Conservation (phyloP, 1,140 invertebrate species). For the Microplitis demolitor region DNA sequence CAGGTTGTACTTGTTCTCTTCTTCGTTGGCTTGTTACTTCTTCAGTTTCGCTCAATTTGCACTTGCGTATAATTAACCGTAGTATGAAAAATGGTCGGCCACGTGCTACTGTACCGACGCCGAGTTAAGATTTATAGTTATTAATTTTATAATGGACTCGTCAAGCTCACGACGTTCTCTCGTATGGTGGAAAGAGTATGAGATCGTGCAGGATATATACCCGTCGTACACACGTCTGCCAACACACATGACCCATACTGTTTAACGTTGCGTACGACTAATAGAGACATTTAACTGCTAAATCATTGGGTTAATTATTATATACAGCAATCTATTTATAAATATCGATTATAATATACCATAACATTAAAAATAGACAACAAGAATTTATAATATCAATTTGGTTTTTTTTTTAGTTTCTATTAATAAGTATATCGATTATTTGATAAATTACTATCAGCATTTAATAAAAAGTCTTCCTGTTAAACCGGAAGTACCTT, state of each 20-base stretch:
- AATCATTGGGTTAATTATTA: constrained; percentile 12
- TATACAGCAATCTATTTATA: not conserved
- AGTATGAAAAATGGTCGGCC: constrained; percentile 52
- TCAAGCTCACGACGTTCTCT: constrained; percentile 33
- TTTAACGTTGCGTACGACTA: constrained; percentile 11
- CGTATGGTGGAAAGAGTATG: not conserved
- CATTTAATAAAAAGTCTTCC: no score
- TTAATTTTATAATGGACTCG: constrained; percentile 60
- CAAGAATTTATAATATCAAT: not conserved
- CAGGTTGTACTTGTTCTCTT: not conserved
- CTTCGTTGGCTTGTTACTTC: constrained; percentile 27
- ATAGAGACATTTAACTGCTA: constrained; percentile 31
- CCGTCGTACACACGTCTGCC: not conserved
- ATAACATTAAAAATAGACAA: not conserved
- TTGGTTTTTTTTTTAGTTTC: no score
- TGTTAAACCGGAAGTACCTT: constrained; percentile 1
- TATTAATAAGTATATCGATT: not conserved
- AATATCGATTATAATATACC: not conserved
- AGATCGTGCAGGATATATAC: not conserved
- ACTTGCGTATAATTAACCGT: constrained; percentile 55
- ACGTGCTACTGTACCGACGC: constrained; percentile 48
- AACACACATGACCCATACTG: not conserved
- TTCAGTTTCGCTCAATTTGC: constrained; percentile 49
- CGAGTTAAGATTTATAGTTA: constrained; percentile 55
- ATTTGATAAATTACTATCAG: not conserved